phyloP scores from a whole-genome alignment of 2,797 vertebrate species.

The Morelia viridis region DNA sequence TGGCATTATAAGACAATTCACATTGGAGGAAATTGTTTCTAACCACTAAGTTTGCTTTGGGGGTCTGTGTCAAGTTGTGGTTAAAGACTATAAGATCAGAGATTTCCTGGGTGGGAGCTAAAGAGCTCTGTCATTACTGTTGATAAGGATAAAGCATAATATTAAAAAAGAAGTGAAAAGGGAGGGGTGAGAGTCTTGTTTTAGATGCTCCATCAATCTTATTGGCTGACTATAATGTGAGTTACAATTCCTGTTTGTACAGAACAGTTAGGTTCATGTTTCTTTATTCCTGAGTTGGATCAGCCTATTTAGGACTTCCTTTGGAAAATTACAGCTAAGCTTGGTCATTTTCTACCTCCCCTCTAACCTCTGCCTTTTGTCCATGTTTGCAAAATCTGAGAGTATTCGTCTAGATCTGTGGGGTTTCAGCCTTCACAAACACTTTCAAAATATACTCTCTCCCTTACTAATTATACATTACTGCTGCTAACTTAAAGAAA shows the following conservation, averaged over 20 bases:
- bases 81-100: conserved; percentile 23
- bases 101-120: neutral
- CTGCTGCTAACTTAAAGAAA: neutral
- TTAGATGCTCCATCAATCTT: neutral
- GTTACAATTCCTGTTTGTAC: conserved; percentile 1
- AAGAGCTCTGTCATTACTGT: neutral
- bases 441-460: neutral
- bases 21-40: conserved; percentile 1
- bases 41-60: neutral
- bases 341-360: neutral
- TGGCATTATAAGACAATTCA: neutral
- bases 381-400: conserved; percentile 10
- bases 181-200: neutral
- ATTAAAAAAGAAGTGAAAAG: neutral
- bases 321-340: neutral
- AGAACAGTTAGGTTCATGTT: neutral
- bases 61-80: neutral
- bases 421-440: conserved; percentile 14
- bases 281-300: conserved; percentile 21
- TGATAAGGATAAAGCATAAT: neutral
- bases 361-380: conserved; percentile 27
- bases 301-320: conserved; percentile 15
- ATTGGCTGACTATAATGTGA: conserved; percentile 15
- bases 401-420: conserved; percentile 1
- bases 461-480: neutral